Evolutionary conservation across 2,113 vertebrate genomes (phyloP).

Genomic region (Rana temporaria): DNA sequence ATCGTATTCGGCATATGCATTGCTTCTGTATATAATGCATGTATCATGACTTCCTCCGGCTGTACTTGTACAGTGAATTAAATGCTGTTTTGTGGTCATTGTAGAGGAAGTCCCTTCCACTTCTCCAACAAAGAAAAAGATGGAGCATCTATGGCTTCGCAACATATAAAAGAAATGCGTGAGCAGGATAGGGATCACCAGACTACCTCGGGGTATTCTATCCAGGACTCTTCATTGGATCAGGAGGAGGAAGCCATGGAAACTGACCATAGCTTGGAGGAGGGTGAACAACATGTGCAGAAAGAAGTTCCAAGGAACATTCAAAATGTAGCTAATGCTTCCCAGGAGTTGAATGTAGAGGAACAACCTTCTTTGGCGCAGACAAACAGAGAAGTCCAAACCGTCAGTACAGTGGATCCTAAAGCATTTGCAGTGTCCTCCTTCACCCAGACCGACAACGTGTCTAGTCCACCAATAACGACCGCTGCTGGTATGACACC

Average conservation of each 20-base stretch:
- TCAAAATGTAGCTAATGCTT: slow-evolving; percentile 58
- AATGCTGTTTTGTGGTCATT: slow-evolving; percentile 56
- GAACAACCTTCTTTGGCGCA: slow-evolving; percentile 40
- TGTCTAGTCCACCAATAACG: slow-evolving; percentile 62
- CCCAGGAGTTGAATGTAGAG: slow-evolving; percentile 20
- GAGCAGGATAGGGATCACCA: slow-evolving; percentile 48
- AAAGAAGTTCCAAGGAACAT: slow-evolving; percentile 43
- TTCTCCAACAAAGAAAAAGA: slow-evolving; percentile 69
- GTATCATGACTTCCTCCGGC: too few species aligned
- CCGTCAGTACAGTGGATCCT: slow-evolving; percentile 56
- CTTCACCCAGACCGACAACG: slow-evolving; percentile 72
- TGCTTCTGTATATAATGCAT: too few species aligned
- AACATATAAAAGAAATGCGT: slow-evolving; percentile 60
- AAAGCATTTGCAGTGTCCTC: slow-evolving; percentile 64
- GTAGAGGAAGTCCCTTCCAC: slow-evolving; percentile 73
- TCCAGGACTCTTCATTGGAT: slow-evolving; percentile 34
- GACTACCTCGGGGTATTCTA: slow-evolving; percentile 50
- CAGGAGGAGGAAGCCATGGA: slow-evolving; percentile 61
- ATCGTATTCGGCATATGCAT: too few species aligned
- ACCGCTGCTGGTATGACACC: slow-evolving; percentile 66
- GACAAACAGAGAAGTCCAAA: slow-evolving; percentile 70
- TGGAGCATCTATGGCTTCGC: slow-evolving; percentile 59
- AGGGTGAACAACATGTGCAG: neutral
- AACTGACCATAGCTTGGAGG: slow-evolving; percentile 47
- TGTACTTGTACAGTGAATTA: neutral